These are phyloP conservation scores for Raja brachyura DNA, from an alignment of 2,113 vertebrate species.

Conservation along the genomic window DNA sequence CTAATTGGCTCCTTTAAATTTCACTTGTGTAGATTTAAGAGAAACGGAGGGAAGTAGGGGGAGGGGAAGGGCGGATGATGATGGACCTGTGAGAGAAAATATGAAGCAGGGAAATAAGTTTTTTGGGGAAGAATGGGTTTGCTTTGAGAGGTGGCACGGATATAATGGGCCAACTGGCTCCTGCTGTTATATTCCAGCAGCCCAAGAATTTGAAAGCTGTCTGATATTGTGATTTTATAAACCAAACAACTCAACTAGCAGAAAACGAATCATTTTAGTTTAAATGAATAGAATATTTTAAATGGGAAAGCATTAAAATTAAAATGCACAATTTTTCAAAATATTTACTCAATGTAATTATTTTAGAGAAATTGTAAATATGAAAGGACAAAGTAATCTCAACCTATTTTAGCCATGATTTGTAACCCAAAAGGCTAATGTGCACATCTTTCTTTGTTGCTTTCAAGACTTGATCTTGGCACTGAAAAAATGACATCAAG, in stretches of 20 bases:
- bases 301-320: background rate
- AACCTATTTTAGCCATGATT: background rate
- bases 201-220: background rate
- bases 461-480: background rate
- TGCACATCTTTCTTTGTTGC: background rate
- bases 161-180: no score
- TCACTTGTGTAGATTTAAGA: no score
- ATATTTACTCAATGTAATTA: background rate
- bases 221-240: background rate
- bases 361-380: background rate
- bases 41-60: no score
- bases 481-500: conserved; percentile 41
- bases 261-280: no score
- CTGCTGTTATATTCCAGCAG: background rate
- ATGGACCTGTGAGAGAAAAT: no score
- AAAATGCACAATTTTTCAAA: background rate
- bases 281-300: background rate
- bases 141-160: no score
- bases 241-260: background rate
- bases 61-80: no score
- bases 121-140: no score
- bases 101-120: no score
- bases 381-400: background rate
- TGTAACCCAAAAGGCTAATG: background rate
- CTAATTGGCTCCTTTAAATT: no score